These are phyloP conservation scores for Burhinus bistriatus DNA, from an alignment of 2,113 vertebrate species.

Conservation along the genomic window DNA sequence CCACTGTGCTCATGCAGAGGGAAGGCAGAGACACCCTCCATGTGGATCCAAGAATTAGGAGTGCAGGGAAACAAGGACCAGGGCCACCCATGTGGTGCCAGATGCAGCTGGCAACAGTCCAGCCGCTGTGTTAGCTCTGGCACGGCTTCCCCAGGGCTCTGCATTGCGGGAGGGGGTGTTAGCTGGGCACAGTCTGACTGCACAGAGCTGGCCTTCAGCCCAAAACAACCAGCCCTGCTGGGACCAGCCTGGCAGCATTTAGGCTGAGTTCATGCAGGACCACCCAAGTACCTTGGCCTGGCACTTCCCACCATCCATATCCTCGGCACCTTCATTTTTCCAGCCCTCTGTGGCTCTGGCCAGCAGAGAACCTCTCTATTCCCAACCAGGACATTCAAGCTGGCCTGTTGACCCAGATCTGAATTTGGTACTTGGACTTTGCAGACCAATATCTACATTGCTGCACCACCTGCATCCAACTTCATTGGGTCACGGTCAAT, in stretches of 20 bases:
- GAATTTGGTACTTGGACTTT: neutral
- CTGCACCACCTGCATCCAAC: neutral
- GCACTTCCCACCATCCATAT: neutral
- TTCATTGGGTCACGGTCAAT: neutral
- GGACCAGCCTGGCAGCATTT: neutral
- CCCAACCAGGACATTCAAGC: neutral
- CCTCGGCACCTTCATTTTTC: neutral
- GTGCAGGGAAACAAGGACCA: neutral
- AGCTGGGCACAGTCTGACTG: neutral
- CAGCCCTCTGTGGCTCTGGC: fast-evolving
- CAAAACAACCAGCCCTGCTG: neutral
- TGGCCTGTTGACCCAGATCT: neutral
- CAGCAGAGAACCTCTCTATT: neutral
- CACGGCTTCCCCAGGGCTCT: neutral
- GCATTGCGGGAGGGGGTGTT: neutral
- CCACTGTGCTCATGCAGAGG: neutral
- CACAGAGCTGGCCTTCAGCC: neutral
- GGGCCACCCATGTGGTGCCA: neutral
- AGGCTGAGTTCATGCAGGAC: neutral
- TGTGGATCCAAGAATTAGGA: neutral
- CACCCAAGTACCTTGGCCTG: neutral
- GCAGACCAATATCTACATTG: neutral
- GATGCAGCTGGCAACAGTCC: neutral
- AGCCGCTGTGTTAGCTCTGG: neutral
- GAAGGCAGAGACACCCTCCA: neutral